Evolutionary conservation across 2,797 vertebrate genomes (phyloP).

Genomic region (Ptychadena robeensis): DNA sequence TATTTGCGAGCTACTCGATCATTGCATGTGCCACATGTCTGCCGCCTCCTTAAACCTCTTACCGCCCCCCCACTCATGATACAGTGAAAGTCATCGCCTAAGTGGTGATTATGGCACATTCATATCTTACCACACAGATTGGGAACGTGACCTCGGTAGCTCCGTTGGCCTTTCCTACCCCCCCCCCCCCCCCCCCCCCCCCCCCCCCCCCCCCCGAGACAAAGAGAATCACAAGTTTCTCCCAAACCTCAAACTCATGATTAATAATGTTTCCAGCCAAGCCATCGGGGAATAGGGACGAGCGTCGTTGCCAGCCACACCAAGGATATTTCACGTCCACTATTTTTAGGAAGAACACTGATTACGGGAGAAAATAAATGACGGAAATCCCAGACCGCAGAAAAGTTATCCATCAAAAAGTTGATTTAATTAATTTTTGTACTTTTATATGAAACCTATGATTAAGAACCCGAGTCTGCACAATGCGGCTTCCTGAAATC

Average conservation of each 20-base stretch:
- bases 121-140: conserved; percentile 63
- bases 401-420: background rate
- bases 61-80: conserved; percentile 50
- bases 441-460: background rate
- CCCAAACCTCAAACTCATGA: conserved; percentile 59
- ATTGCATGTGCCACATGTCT: conserved; percentile 60
- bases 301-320: conserved; percentile 36
- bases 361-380: conserved; percentile 35
- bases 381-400: background rate
- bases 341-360: conserved; percentile 52
- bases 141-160: conserved; percentile 56
- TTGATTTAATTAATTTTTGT: background rate
- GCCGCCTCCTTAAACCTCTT: conserved; percentile 48
- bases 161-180: conserved; percentile 51
- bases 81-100: conserved; percentile 62
- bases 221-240: conserved; percentile 60
- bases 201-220: conserved; percentile 56
- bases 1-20: conserved; percentile 57
- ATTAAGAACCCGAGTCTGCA: background rate
- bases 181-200: no score
- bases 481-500: background rate
- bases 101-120: conserved; percentile 62
- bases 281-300: conserved; percentile 44
- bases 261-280: conserved; percentile 59
- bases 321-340: conserved; percentile 51